Evolutionary conservation across 2,888 invertebrate species (phyloP).

Genomic region (Agrochola macilenta): DNA sequence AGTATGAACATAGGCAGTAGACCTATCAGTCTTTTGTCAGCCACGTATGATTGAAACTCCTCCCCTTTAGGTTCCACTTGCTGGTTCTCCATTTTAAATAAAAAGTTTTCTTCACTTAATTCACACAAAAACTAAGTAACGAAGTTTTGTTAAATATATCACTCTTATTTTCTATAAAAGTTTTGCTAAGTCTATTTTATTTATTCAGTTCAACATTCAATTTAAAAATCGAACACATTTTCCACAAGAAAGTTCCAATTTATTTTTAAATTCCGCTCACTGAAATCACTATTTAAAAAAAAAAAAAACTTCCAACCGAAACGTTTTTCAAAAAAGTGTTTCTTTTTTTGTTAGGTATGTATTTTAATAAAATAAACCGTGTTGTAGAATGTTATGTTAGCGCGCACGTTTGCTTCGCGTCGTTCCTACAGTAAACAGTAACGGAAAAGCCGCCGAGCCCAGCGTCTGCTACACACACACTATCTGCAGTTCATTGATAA

Average conservation of each 20-base stretch:
- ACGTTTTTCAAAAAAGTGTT: neutral
- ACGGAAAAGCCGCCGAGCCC: conserved; percentile 20
- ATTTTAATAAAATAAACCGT: conserved; percentile 14
- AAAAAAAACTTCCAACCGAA: neutral
- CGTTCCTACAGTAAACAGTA: conserved; percentile 51
- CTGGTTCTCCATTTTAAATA: conserved; percentile 65
- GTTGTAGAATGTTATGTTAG: conserved; percentile 10
- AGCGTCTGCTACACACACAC: conserved; percentile 37
- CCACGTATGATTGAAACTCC: conserved; percentile 36
- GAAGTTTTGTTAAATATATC: neutral
- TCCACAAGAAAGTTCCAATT: neutral
- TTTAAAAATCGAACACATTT: conserved; percentile 49
- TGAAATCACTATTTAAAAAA: neutral
- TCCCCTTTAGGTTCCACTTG: conserved; percentile 51
- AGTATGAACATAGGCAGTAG: conserved; percentile 80
- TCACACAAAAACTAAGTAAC: conserved; percentile 22
- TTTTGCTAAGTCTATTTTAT: neutral
- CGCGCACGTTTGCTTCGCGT: conserved; percentile 61
- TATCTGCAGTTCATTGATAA: conserved; percentile 65
- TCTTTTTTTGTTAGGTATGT: neutral
- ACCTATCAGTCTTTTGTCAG: conserved; percentile 68
- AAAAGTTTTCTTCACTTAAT: conserved; percentile 33
- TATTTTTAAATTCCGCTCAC: neutral
- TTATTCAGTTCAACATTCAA: conserved; percentile 19
- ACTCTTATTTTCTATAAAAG: conserved; percentile 23